phyloP scores from a whole-genome alignment of 2,888 invertebrate genomes.

The Xestia c-nigrum region DNA sequence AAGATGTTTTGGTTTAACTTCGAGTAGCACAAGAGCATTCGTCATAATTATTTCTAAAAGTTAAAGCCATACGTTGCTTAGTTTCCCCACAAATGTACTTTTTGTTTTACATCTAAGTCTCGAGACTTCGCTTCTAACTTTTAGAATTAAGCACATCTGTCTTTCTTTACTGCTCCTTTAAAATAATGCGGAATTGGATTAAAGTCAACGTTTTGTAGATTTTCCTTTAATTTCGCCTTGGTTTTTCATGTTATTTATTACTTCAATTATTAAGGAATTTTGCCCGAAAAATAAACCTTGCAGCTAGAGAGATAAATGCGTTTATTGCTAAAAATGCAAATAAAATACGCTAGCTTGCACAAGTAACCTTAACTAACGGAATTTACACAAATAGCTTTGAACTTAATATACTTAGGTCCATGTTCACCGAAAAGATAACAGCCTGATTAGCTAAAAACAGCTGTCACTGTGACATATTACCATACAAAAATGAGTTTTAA shows the following conservation, averaged over 20 bases:
- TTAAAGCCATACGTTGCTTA: slow-evolving; percentile 22
- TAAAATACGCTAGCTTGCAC: neutral
- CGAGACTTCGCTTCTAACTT: slow-evolving; percentile 34
- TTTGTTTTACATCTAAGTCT: slow-evolving; percentile 30
- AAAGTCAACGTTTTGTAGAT: slow-evolving; percentile 22
- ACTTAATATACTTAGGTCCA: slow-evolving; percentile 10
- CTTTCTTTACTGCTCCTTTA: slow-evolving; percentile 23
- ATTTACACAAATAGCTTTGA: slow-evolving; percentile 1
- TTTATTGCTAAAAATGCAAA: neutral
- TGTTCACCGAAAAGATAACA: no score
- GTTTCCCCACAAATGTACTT: slow-evolving; percentile 23
- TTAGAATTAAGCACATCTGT: slow-evolving; percentile 46
- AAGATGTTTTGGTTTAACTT: neutral
- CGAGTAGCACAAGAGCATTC: slow-evolving; percentile 8
- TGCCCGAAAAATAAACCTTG: neutral
- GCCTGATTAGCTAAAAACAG: no score
- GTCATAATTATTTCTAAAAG: slow-evolving; percentile 21
- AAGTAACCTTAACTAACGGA: neutral
- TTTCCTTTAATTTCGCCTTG: neutral
- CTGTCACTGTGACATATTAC: no score
- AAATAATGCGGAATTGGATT: slow-evolving; percentile 38
- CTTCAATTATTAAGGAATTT: neutral
- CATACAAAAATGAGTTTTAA: no score
- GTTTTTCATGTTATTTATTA: slow-evolving; percentile 23
- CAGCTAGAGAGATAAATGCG: neutral